Evolutionary conservation across 2,888 invertebrate species (phyloP).

Genomic region (Rhimphoctona megacephalus): DNA sequence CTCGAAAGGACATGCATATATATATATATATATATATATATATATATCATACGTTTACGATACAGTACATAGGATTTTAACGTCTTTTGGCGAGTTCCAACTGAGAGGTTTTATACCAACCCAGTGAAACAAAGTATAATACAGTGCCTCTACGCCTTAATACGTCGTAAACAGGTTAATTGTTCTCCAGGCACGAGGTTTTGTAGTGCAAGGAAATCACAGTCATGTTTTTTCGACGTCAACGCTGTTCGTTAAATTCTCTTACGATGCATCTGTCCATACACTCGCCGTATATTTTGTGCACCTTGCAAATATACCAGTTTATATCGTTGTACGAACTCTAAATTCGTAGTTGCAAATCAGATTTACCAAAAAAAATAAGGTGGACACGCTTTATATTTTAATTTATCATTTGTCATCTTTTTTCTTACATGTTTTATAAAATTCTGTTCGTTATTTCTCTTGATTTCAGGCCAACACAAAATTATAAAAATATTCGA

Average conservation of each 20-base stretch:
- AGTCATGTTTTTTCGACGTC: conserved; percentile 39
- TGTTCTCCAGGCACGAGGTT: conserved; percentile 27
- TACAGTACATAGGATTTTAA: conserved; percentile 50
- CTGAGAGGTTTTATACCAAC: conserved; percentile 55
- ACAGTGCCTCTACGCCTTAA: conserved; percentile 26
- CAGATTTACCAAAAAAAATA: not conserved
- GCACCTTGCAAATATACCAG: not conserved
- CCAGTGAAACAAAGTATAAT: conserved; percentile 58
- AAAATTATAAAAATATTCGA: not conserved
- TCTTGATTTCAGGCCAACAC: too few relatives aligned
- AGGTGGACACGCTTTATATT: not conserved
- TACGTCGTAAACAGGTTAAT: conserved; percentile 52
- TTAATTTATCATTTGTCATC: not conserved
- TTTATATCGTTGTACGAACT: not conserved
- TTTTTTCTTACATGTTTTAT: not conserved
- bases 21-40: conserved; percentile 10
- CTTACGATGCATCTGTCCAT: conserved; percentile 11
- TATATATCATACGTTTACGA: conserved; percentile 47
- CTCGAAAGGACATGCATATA: not conserved
- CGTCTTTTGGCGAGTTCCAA: conserved; percentile 51
- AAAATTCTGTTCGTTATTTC: too few relatives aligned
- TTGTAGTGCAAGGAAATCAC: conserved; percentile 36
- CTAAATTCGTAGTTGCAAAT: not conserved
- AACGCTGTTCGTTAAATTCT: conserved; percentile 49
- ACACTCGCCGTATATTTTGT: conserved; percentile 19